Base-by-base conservation (phyloP, 2,797 vertebrate species). In the Spinibarbus caldwelli region DNA sequence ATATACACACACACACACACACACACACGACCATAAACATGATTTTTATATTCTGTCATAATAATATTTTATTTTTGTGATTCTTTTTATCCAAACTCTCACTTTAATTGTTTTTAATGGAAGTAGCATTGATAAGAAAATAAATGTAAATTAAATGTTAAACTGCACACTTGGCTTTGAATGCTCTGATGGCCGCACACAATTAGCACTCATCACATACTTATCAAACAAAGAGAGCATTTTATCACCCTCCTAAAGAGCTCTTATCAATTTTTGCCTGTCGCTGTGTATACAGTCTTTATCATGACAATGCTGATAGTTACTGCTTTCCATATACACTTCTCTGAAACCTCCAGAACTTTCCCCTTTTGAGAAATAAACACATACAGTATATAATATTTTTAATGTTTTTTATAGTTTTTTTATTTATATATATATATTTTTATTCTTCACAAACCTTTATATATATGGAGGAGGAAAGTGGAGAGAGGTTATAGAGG, bases 191-290 rank as follows among this genome's bases (percentile, higher is more conserved):
- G 8, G 31, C 21, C 1, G 41, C 45, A 64, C 72, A 68, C 34
- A 41, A 29, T 52, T 52, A 78, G n/a, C 59, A 57, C 75, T 83
- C 8, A 54, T 41, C 67, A 72, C 66, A 71, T 47, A 78, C 67
- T 19, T 41, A n/a, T 52, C 66, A 64, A 45, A 29, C 81, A 62
- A 75, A 83, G 62, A 78, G 47, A 77, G 41, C 71, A 36, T 77
- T 83, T 78, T 31, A 78, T 83, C 66, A 14, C 6, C 21, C 49
- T 68, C 12, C 19, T n/a, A 26, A 70, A 82, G 80, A 59, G 66
- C 80, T 41, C 67, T 78, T 78, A 78, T 29, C 75, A 78, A 3
- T 52, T 17, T 2, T 34, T 6, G 12, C 15, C 26, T 45, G 15
- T n/a, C 14, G 1, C 57, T 26, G 29, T 14, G 36, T 47, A 36